Evolutionary conservation across 1,140 invertebrate species (phyloP).

Genomic region (Samia ricini): DNA sequence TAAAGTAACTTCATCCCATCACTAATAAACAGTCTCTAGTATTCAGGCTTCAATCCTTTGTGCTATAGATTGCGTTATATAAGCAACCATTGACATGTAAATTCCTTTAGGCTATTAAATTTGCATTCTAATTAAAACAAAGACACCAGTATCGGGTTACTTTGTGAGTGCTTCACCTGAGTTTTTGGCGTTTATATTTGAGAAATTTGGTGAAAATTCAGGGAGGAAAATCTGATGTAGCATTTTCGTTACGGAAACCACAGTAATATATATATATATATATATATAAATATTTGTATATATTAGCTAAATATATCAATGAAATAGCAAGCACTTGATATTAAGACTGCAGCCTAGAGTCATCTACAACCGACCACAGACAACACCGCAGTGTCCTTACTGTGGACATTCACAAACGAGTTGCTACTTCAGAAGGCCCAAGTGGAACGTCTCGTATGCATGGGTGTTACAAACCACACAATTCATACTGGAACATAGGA

Average conservation of each 20-base stretch:
- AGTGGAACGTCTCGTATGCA: too few relatives aligned
- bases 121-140: constrained; percentile 73
- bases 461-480: too few relatives aligned
- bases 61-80: constrained; percentile 59
- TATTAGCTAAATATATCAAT: too few relatives aligned
- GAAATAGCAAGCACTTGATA: too few relatives aligned
- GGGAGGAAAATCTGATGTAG: background rate
- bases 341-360: too few relatives aligned
- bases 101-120: constrained; percentile 69
- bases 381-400: too few relatives aligned
- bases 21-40: constrained; percentile 10
- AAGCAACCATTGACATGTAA: constrained; percentile 68
- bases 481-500: too few relatives aligned
- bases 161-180: constrained; percentile 15
- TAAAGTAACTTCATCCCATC: background rate
- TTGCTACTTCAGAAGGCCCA: too few relatives aligned
- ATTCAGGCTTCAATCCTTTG: constrained; percentile 42
- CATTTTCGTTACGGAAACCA: background rate
- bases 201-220: background rate
- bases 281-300: too few relatives aligned
- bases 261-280: background rate
- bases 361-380: too few relatives aligned
- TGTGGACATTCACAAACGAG: too few relatives aligned
- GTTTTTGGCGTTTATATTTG: constrained; percentile 8
- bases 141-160: constrained; percentile 35